These are phyloP conservation scores for Philypnodon macrostomus DNA, from an alignment of 2,797 vertebrate genomes.

Conservation along the genomic window DNA sequence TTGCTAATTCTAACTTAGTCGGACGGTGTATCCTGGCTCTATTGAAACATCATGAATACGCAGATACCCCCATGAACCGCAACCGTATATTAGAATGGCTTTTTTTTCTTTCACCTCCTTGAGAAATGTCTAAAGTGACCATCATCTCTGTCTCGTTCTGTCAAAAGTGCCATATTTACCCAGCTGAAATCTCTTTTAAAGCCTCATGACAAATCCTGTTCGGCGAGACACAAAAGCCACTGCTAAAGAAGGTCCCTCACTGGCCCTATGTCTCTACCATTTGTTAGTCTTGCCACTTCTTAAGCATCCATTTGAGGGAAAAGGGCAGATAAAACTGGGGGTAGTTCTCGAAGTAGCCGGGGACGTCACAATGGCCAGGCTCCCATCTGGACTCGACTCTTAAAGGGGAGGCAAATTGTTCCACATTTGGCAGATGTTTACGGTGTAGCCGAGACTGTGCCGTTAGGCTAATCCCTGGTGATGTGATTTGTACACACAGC, in stretches of 20 bases:
- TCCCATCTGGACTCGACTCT: conserved; percentile 68
- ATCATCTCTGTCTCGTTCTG: conserved; percentile 68
- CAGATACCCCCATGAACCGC: conserved; percentile 50
- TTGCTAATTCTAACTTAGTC: conserved; percentile 72
- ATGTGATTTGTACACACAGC: conserved; percentile 84
- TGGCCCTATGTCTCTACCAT: conserved; percentile 53
- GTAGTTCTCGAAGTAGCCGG: conserved; percentile 66
- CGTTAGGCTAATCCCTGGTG: conserved; percentile 83
- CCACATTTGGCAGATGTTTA: conserved; percentile 82
- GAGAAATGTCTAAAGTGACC: conserved; percentile 71
- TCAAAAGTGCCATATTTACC: conserved; percentile 77
- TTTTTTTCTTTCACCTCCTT: conserved; percentile 45
- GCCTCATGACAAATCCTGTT: conserved; percentile 81
- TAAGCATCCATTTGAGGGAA: conserved; percentile 72
- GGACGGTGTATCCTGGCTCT: conserved; percentile 59
- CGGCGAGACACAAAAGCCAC: conserved; percentile 74
- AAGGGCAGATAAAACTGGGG: conserved; percentile 69
- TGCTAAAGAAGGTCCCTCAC: conserved; percentile 65
- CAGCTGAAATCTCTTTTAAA: conserved; percentile 77
- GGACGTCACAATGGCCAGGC: conserved; percentile 72
- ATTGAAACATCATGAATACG: conserved; percentile 68
- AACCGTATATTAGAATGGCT: conserved; percentile 45
- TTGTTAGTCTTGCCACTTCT: conserved; percentile 78
- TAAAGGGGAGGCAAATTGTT: conserved; percentile 68
- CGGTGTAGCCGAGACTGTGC: conserved; percentile 76